Evolutionary conservation across 2,113 vertebrate species (phyloP).

Genomic region (Piaya cayana): DNA sequence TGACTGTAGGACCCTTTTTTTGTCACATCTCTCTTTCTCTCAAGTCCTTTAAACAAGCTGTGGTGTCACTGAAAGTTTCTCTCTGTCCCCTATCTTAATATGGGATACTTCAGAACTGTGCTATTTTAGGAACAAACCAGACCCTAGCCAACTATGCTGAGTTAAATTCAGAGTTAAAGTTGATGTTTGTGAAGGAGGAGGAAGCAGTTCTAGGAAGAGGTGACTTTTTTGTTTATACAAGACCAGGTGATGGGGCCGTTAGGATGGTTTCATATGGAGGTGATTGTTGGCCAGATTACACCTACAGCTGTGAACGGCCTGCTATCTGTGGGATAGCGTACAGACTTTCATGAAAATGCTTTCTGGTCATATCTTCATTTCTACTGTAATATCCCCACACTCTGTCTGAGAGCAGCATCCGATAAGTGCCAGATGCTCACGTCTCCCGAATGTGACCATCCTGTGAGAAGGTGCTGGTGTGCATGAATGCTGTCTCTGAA

Average conservation of each 20-base stretch:
- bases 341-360: neutral
- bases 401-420: neutral
- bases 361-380: neutral
- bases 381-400: neutral
- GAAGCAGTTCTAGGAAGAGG: neutral
- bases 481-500: neutral
- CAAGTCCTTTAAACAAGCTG: neutral
- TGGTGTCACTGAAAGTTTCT: neutral
- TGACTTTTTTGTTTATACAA: neutral
- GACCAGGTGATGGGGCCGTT: neutral
- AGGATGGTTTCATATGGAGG: neutral
- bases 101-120: neutral
- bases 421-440: neutral
- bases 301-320: neutral
- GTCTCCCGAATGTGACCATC: neutral
- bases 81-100: neutral
- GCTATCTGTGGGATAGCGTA: neutral
- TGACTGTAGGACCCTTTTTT: neutral
- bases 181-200: conserved; percentile 2
- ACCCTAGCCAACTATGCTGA: neutral
- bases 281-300: neutral
- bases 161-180: conserved; percentile 20
- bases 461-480: neutral
- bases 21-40: neutral
- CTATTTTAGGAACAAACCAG: neutral